Percentiles rank a stretch among this genome's conserved stretches.
These are phyloP conservation scores for Polylopha cassiicola DNA, from an alignment of 2,888 invertebrate genomes.

Conservation along the genomic window DNA sequence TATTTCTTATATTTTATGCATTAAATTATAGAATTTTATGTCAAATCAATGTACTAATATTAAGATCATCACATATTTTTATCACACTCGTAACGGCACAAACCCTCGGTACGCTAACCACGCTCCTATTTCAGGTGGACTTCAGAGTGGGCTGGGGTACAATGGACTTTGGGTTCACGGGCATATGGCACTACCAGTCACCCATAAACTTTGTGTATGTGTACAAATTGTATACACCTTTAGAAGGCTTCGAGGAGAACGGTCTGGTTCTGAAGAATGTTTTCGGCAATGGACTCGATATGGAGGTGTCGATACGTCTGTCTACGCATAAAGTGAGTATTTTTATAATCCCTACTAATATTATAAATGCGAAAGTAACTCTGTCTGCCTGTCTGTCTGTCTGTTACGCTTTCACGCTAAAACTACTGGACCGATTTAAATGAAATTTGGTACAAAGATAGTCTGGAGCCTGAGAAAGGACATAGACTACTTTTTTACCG, in stretches of 20 bases:
- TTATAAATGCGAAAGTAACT: too few species aligned
- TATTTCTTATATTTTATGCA: too few species aligned
- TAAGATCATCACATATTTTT: too few species aligned
- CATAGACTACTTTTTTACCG: too few species aligned
- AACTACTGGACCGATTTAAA: too few species aligned
- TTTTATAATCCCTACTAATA: neutral
- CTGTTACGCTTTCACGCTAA: too few species aligned
- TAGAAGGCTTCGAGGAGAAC: slow-evolving; percentile 87
- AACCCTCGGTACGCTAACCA: too few species aligned
- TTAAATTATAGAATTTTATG: too few species aligned
- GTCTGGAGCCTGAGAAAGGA: too few species aligned
- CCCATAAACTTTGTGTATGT: slow-evolving; percentile 86
- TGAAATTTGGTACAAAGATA: neutral
- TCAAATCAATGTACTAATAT: too few species aligned
- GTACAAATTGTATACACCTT: slow-evolving; percentile 85
- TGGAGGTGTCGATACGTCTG: slow-evolving; percentile 82
- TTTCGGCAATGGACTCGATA: slow-evolving; percentile 79
- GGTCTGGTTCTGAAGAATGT: slow-evolving; percentile 85
- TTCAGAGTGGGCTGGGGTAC: slow-evolving; percentile 86
- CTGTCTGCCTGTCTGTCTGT: too few species aligned
- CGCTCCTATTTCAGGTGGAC: slow-evolving; percentile 82
- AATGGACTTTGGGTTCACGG: slow-evolving; percentile 85
- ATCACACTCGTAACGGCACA: too few species aligned
- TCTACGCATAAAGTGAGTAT: slow-evolving; percentile 80
- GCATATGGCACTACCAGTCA: slow-evolving; percentile 83